Base-by-base conservation (phyloP, 2,797 vertebrate species). In the Merluccius polli region DNA sequence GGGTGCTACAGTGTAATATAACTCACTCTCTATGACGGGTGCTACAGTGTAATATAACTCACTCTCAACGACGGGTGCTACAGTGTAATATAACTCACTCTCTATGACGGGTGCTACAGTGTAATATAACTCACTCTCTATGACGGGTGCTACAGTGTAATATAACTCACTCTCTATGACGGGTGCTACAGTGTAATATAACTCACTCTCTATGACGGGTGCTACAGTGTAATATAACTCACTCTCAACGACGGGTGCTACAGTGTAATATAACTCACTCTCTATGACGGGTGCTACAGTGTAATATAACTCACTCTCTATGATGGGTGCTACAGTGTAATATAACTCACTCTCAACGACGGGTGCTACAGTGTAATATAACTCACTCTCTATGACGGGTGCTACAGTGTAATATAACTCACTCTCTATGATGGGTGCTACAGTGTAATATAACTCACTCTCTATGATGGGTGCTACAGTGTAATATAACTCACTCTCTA, bases 201-300 rank as follows among this genome's bases (percentile, higher is more conserved):
- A 87, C 96, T 94, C 92, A 99, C 97, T 97, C 87, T 98, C 97
- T 1, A 99, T 31, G 21, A 95, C 2, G 0, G 97, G 97, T 0
- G 95, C 94, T 35, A 35, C 8, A 35, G 33, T 35, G 8, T 35
- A 35, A 35, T 35, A 35, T 35, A 35, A 35, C 33, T 35, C 33
- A 35, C 44, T 35, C 33, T 35, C 33, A 18, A 18, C 21, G 44
- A 24, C 9, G 52, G 52, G 52, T n/a, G 21, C 21, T 59, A 24
- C 10, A 59, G 52, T 9, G n/a, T 59, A n/a, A 24, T 59, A 21
- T 52, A 9, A 59, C 52, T 35, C 33, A 35, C 33, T 35, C 33
- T 35, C 3, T 3, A 8, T 70, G 30, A 68, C 44, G 33, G 59
- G 72, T 36, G 41, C 3, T 21, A 4, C 30, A 30, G 30, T 30